Percentiles rank a stretch among this genome's conserved stretches.
These are phyloP conservation scores for Strigamia maritima DNA, from an alignment of 2,888 invertebrate species.

Conservation along the genomic window DNA sequence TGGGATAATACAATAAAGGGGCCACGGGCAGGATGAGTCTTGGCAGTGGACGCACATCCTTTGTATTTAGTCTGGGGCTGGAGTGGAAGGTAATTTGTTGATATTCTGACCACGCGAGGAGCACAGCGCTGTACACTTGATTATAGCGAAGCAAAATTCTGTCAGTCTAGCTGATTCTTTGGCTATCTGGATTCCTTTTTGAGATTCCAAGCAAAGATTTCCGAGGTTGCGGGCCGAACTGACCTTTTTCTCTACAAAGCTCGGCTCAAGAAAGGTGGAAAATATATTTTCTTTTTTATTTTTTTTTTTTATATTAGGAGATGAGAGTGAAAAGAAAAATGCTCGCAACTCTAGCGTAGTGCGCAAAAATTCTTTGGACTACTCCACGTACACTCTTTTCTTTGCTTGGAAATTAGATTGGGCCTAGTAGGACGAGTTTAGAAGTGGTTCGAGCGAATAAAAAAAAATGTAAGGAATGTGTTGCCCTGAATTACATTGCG, in stretches of 20 bases:
- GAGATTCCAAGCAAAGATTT: conserved; percentile 4
- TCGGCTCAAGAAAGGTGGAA: not conserved
- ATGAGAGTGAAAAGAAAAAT: not conserved
- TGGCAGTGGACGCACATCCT: not conserved
- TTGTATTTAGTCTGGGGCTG: not conserved
- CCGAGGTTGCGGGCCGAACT: not conserved
- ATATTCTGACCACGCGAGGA: not conserved
- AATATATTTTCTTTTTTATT: not conserved
- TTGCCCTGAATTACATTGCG: not conserved
- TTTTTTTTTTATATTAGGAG: not conserved
- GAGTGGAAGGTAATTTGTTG: not conserved
- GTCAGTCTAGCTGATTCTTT: not conserved
- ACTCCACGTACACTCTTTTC: not conserved
- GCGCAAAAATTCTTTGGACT: not conserved
- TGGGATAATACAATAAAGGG: not conserved
- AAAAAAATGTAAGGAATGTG: conserved; percentile 2
- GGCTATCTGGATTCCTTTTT: not conserved
- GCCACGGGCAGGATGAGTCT: not conserved
- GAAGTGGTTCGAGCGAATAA: not conserved
- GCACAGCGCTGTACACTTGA: not conserved
- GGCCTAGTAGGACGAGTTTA: not conserved
- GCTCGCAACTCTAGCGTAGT: conserved; percentile 4
- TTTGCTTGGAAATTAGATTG: not conserved
- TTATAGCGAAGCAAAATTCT: conserved; percentile 4
- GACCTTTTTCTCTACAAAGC: not conserved